Conservation (phyloP, 2,888 invertebrate genomes). For the Muscina levida region DNA sequence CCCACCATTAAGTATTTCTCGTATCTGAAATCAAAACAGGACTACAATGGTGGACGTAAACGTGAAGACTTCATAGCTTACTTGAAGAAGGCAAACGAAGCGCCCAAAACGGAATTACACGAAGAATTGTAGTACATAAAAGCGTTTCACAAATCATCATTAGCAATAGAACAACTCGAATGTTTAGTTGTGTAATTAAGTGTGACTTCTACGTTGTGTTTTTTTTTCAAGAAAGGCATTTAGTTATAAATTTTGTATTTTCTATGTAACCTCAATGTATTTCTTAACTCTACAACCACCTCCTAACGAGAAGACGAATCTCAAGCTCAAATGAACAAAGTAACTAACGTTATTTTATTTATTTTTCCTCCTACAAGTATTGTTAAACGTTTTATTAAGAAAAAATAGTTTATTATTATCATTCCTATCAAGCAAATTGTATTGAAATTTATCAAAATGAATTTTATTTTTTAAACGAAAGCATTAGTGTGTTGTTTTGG, state of each 20-base stretch:
- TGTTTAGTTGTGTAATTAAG: constrained; percentile 43
- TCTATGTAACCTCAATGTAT: constrained; percentile 9
- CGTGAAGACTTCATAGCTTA: constrained; percentile 80
- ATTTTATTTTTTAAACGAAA: not conserved
- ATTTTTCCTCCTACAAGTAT: constrained; percentile 33
- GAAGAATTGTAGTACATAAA: constrained; percentile 58
- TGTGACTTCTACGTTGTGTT: constrained; percentile 41
- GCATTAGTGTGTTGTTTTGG: not conserved
- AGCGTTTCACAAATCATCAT: not conserved
- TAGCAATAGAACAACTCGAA: constrained; percentile 30
- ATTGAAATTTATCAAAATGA: constrained; percentile 3
- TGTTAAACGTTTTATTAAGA: constrained; percentile 26
- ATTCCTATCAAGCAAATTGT: constrained; percentile 19
- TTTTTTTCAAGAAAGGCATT: constrained; percentile 25
- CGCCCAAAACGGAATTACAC: constrained; percentile 46
- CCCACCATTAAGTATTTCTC: constrained; percentile 93
- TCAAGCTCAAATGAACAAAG: constrained; percentile 15
- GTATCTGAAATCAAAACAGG: constrained; percentile 85
- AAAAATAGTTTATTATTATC: constrained; percentile 18
- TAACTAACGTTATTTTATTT: constrained; percentile 22
- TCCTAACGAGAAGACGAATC: not conserved
- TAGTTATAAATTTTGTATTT: constrained; percentile 25
- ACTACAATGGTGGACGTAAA: constrained; percentile 88
- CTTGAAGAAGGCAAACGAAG: constrained; percentile 68
- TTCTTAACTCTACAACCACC: not conserved